A percentile compares a stretch with the other conserved stretches of the same genome.
Evolutionary conservation across 2,888 invertebrate genomes (phyloP).

Genomic region (Nemurella pictetii): DNA sequence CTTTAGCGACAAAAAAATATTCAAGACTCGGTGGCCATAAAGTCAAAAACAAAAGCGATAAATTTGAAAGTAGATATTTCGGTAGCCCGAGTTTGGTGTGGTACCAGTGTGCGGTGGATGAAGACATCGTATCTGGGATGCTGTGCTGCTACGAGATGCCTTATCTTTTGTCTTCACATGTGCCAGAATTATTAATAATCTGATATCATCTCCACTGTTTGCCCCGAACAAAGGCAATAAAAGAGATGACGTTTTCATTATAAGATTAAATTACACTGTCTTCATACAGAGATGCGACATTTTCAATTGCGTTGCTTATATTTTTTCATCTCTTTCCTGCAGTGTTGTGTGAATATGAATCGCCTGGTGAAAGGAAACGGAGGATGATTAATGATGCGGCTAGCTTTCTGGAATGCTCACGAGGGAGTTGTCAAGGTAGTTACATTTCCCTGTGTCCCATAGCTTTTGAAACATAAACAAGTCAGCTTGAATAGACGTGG

Average conservation of each 20-base stretch:
- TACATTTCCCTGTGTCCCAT: no score
- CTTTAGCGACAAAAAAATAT: no score
- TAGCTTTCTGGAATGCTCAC: neutral
- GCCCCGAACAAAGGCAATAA: neutral
- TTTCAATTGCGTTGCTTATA: neutral
- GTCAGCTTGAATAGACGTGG: no score
- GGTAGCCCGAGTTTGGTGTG: neutral
- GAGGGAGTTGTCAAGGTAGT: neutral
- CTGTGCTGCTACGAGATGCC: neutral
- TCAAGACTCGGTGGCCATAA: neutral
- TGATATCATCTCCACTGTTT: neutral
- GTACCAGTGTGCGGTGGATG: no score
- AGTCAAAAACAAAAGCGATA: neutral
- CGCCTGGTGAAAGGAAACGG: neutral
- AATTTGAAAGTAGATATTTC: neutral
- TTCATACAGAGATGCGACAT: neutral
- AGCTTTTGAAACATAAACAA: no score
- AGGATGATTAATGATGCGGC: neutral
- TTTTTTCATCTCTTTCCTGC: neutral
- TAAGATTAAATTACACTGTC: neutral
- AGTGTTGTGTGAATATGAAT: neutral
- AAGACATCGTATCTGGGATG: neutral
- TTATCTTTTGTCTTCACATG: neutral
- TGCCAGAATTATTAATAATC: neutral
- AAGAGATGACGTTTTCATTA: neutral